phyloP scores from a whole-genome alignment of 2,797 vertebrate species.

The Coluber constrictor region DNA sequence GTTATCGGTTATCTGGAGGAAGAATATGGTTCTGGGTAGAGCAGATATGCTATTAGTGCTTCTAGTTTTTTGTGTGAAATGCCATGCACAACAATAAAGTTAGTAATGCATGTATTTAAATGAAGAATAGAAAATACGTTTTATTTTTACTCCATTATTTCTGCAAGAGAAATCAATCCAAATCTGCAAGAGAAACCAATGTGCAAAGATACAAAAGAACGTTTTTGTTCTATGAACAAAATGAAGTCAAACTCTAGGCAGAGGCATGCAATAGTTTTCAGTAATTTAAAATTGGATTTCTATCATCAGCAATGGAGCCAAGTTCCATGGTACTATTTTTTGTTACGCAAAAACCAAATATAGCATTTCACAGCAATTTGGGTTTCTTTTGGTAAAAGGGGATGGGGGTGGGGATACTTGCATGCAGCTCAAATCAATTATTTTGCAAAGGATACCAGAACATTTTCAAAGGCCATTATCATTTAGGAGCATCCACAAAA shows the following conservation, averaged over 20 bases:
- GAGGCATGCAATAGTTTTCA: background rate
- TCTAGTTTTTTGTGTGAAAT: conserved; percentile 14
- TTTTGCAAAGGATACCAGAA: background rate
- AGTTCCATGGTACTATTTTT: background rate
- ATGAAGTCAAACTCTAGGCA: background rate
- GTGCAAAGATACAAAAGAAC: background rate
- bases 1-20: conserved; percentile 1
- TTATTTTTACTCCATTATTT: conserved; percentile 11
- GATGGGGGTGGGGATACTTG: background rate
- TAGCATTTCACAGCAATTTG: background rate
- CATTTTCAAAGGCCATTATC: background rate
- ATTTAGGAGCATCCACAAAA: background rate
- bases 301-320: background rate
- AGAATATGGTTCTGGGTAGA: background rate
- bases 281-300: background rate
- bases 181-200: background rate
- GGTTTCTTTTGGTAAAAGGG: background rate
- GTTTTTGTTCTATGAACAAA: background rate
- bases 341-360: background rate
- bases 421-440: background rate
- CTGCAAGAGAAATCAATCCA: background rate
- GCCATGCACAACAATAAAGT: background rate
- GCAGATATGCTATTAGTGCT: conserved; percentile 10
- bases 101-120: background rate
- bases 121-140: conserved; percentile 3